phyloP scores from a whole-genome alignment of 1,140 invertebrate species.

The Drosophila subpulchrella region DNA sequence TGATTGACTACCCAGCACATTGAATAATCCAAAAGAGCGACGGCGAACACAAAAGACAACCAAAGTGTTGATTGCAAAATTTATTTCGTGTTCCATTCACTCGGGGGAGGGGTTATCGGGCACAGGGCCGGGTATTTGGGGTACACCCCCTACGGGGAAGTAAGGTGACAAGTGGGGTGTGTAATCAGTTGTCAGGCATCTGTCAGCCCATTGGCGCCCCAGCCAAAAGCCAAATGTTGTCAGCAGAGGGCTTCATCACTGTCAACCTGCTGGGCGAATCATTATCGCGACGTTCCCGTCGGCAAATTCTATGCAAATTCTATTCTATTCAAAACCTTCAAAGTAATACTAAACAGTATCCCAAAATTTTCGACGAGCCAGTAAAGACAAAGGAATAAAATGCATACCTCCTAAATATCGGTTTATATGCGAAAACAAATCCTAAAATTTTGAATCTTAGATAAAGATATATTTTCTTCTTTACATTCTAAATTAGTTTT shows the following conservation, averaged over 20 bases:
- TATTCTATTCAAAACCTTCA: background rate
- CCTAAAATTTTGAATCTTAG: too few relatives aligned
- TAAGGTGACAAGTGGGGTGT: slow-evolving; percentile 15
- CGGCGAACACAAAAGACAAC: slow-evolving; percentile 8
- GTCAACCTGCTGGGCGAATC: slow-evolving; percentile 22
- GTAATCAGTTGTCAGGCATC: slow-evolving; percentile 41
- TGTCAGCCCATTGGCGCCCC: slow-evolving; percentile 30
- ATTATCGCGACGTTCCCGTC: slow-evolving; percentile 25
- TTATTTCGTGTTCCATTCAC: background rate
- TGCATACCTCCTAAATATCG: too few relatives aligned
- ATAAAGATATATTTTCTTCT: too few relatives aligned
- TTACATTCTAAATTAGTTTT: too few relatives aligned
- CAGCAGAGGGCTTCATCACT: slow-evolving; percentile 39
- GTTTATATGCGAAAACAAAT: too few relatives aligned
- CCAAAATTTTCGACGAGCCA: background rate
- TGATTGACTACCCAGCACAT: slow-evolving; percentile 15
- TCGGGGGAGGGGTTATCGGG: background rate
- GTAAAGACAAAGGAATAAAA: background rate
- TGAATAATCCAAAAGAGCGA: slow-evolving; percentile 20
- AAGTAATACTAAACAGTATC: background rate
- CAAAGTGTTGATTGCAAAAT: slow-evolving; percentile 20
- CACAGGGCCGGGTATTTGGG: background rate
- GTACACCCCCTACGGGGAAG: background rate
- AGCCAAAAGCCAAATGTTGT: slow-evolving; percentile 18
- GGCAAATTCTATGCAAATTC: background rate